These are phyloP conservation scores for Coelogynopora nodosa DNA, from an alignment of 2,888 invertebrate species.

Conservation along the genomic window DNA sequence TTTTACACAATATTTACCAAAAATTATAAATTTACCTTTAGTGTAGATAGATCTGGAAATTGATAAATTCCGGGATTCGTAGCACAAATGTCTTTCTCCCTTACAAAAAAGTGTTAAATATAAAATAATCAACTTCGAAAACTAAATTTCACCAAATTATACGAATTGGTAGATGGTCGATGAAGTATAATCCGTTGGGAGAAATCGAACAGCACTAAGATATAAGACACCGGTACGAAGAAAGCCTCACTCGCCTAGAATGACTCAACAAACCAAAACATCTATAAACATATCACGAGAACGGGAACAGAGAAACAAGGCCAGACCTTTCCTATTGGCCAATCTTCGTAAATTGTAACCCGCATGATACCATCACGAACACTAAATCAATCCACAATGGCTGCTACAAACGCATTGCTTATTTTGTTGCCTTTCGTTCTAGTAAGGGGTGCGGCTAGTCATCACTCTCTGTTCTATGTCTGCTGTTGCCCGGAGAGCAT, in stretches of 20 bases:
- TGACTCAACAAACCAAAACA: not conserved
- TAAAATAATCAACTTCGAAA: too few relatives aligned
- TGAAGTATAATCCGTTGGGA: not conserved
- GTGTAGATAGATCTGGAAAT: too few relatives aligned
- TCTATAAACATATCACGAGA: not conserved
- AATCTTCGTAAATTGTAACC: not conserved
- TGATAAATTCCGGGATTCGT: too few relatives aligned
- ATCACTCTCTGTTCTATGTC: not conserved
- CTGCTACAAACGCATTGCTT: not conserved
- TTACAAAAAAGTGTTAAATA: too few relatives aligned
- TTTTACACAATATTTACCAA: too few relatives aligned
- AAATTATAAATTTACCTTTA: too few relatives aligned
- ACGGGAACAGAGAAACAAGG: not conserved
- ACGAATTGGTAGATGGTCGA: too few relatives aligned
- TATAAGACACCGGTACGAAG: not conserved
- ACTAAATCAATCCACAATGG: not conserved
- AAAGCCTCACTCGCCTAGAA: not conserved
- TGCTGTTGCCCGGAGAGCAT: not conserved
- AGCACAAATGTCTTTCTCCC: too few relatives aligned
- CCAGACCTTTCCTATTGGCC: not conserved
- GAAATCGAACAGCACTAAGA: not conserved
- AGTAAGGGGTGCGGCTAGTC: not conserved
- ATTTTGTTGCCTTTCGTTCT: not conserved
- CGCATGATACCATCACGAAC: not conserved
- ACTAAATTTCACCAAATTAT: too few relatives aligned